Percentiles rank a stretch among this genome's conserved stretches.
phyloP scores from a whole-genome alignment of 1,140 invertebrate species.

The Hyles vespertilio region DNA sequence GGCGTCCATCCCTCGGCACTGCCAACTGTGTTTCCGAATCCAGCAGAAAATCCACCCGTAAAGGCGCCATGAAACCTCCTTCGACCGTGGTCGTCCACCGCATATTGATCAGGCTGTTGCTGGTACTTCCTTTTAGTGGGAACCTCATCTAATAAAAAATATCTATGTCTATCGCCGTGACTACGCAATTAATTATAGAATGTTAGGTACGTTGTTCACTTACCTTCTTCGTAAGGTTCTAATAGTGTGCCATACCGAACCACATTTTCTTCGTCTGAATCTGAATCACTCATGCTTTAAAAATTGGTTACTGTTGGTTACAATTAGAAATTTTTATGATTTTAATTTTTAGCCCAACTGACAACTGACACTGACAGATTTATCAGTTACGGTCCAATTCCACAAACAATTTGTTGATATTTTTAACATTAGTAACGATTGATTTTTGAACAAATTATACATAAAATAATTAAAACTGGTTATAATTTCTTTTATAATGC shows the following conservation, averaged over 20 bases:
- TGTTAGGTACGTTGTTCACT: neutral
- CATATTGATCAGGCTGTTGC: slow-evolving; percentile 91
- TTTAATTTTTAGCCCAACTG: no score
- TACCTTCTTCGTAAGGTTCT: slow-evolving; percentile 86
- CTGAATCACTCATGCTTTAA: slow-evolving; percentile 54
- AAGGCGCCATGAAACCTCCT: slow-evolving; percentile 99
- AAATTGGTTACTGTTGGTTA: no score
- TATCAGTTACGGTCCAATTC: no score
- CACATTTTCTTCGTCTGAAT: slow-evolving; percentile 80
- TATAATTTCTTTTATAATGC: no score
- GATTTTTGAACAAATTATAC: no score
- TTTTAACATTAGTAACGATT: no score
- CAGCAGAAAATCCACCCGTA: slow-evolving; percentile 98
- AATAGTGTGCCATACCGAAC: slow-evolving; percentile 85
- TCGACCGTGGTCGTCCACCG: slow-evolving; percentile 91
- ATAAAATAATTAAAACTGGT: no score
- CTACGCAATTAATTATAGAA: neutral
- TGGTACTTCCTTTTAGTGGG: slow-evolving; percentile 87
- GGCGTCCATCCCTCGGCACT: slow-evolving; percentile 97
- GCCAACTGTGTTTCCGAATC: slow-evolving; percentile 98
- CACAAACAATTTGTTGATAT: no score
- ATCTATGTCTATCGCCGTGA: no score
- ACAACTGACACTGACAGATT: no score
- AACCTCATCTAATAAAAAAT: slow-evolving; percentile 77
- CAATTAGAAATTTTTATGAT: no score